A percentile compares a stretch with the other conserved stretches of the same genome.
Conservation (phyloP, 1,140 invertebrate genomes). For the Zaprionus inermis region DNA sequence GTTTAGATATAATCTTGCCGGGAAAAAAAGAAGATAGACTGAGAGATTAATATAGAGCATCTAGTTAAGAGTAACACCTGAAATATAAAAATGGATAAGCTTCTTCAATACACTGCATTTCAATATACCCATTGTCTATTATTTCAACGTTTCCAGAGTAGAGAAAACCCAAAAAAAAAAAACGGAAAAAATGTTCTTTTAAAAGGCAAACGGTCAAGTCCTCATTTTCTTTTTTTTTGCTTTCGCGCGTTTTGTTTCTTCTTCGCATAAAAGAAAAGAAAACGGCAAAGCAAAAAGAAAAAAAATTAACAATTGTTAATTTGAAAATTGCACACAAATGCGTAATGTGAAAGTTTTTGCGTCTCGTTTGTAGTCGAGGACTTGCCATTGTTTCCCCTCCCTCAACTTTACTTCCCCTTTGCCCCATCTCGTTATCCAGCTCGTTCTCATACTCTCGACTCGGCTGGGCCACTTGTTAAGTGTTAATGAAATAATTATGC, state of each 20-base stretch:
- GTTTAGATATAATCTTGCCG: no score
- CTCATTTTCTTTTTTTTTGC: constrained; percentile 54
- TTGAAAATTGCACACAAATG: constrained; percentile 83
- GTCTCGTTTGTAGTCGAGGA: constrained; percentile 31
- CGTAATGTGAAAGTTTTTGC: constrained; percentile 78
- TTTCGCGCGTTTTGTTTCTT: constrained; percentile 52
- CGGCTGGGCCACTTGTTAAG: constrained; percentile 76
- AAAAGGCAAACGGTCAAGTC: constrained; percentile 79
- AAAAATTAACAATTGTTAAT: constrained; percentile 82
- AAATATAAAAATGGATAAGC: no score
- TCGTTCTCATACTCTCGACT: neutral
- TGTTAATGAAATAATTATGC: constrained; percentile 83
- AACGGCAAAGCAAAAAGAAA: constrained; percentile 44
- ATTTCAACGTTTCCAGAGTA: neutral
- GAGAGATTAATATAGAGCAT: neutral
- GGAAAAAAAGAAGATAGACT: no score
- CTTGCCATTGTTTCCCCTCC: neutral
- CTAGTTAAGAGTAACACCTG: no score
- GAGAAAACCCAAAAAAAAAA: constrained; percentile 15
- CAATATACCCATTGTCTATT: neutral
- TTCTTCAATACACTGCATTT: no score
- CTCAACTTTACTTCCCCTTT: neutral
- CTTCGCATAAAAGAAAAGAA: constrained; percentile 59
- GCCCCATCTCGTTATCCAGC: neutral
- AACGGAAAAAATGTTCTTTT: constrained; percentile 68